Evolutionary conservation across 2,888 invertebrate genomes (phyloP).

Genomic region (Luffia ferchaultella): DNA sequence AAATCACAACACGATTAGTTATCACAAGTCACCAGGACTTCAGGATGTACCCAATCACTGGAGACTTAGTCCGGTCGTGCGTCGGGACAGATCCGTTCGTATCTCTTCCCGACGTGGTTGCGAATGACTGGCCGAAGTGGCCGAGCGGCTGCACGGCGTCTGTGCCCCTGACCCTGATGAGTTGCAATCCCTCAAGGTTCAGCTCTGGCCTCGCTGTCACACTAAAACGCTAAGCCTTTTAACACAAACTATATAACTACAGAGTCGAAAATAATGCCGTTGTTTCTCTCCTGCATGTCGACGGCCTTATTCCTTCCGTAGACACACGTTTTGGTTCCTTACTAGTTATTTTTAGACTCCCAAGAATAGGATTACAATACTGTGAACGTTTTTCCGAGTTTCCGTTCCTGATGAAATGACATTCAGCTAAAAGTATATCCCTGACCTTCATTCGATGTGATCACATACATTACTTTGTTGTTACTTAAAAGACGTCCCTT

Average conservation of each 20-base stretch:
- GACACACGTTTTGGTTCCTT: too few species aligned
- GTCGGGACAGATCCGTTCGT: constrained; percentile 7
- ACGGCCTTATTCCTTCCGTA: too few species aligned
- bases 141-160: neutral
- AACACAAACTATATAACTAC: neutral
- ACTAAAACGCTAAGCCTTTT: neutral
- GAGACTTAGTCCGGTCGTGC: neutral
- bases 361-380: too few species aligned
- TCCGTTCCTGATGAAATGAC: too few species aligned
- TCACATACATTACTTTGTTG: too few species aligned
- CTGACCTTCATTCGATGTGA: too few species aligned
- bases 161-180: constrained; percentile 8
- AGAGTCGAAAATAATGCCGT: neutral
- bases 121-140: neutral
- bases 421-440: too few species aligned
- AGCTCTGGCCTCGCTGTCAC: neutral
- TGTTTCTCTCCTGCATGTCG: neutral
- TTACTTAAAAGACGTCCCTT: too few species aligned
- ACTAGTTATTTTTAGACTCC: too few species aligned
- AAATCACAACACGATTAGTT: too few species aligned
- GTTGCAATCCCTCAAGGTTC: constrained; percentile 8
- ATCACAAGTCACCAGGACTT: neutral
- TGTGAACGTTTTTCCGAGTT: too few species aligned
- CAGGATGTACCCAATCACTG: constrained; percentile 1
- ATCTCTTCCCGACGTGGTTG: constrained; percentile 5